Base-by-base conservation (phyloP, 2,113 vertebrate genomes). In the Progne subis region DNA sequence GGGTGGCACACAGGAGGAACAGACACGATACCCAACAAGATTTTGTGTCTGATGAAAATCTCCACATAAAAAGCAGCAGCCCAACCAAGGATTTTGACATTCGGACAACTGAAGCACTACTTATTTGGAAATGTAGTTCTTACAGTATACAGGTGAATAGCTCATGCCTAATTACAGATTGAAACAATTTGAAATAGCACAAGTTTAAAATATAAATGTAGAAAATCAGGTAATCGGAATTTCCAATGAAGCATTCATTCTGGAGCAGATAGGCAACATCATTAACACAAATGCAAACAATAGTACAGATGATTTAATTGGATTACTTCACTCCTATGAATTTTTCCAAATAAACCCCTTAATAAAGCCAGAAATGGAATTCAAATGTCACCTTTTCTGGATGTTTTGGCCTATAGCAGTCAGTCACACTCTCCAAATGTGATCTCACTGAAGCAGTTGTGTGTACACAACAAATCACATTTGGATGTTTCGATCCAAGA, bases 401-500 rank as follows among this genome's bases (percentile, higher is more conserved):
- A 37, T 65, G 31, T 59, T 83, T 86, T 74, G 59, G 77, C 74
- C 60, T 80, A 32, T 2, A 69, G 32, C 64, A 93, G 39, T 61
- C 82, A 86, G 23, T 67, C 50, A 78, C 3, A 18, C 60, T 82
- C 63, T 67, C 65, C 60, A 80, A 92, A 84, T 0, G 0, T 57
- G 43, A 61, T 95, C 57, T 68, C 68, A 49, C 41, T 60, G 44
- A 74, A 94, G 70, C 86, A 96, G 80, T 70, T 86, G 60, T 44
- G 59, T n/a, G 21, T 63, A 80, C 76, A 94, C 53, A 83, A 93
- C 90, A 92, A 95, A 91, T 82, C 70, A 77, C 72, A 63, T 80
- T 63, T 70, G 71, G 82, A 76, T 34, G 5, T 82, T 96, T 95
- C 8, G 34, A 96, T 93, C 88, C 82, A 81, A 39, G 61, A 71